A percentile compares a stretch with the other conserved stretches of the same genome.
Evolutionary conservation across 2,888 invertebrate species (phyloP).

Genomic region (Cenopis cana): DNA sequence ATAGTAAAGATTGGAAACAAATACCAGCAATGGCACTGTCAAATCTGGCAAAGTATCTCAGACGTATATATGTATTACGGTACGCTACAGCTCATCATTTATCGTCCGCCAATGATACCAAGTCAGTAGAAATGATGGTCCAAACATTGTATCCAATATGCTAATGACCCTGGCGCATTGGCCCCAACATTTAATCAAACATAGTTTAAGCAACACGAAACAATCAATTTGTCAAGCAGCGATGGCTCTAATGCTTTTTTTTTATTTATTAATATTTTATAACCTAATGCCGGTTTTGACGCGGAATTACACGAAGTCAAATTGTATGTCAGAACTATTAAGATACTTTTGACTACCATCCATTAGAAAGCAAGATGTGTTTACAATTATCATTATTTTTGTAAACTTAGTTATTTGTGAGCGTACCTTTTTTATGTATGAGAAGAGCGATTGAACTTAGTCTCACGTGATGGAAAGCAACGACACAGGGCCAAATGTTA

Average conservation of each 20-base stretch:
- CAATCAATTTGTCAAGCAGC: conserved; percentile 62
- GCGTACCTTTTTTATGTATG: too few species aligned
- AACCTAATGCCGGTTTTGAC: conserved; percentile 51
- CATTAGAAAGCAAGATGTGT: conserved; percentile 34
- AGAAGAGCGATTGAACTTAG: too few species aligned
- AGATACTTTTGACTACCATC: conserved; percentile 39
- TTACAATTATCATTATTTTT: conserved; percentile 33
- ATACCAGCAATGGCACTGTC: neutral
- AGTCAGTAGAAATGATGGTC: neutral
- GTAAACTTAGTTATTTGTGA: conserved; percentile 5
- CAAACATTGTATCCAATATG: conserved; percentile 27
- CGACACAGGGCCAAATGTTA: too few species aligned
- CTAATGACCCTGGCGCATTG: conserved; percentile 32
- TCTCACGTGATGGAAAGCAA: too few species aligned
- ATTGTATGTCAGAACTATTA: conserved; percentile 54
- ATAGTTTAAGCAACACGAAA: conserved; percentile 48
- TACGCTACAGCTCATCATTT: too few species aligned
- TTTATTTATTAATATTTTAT: conserved; percentile 52
- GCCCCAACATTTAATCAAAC: conserved; percentile 44
- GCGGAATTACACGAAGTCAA: conserved; percentile 50
- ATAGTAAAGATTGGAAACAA: neutral
- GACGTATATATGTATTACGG: too few species aligned
- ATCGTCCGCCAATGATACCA: too few species aligned
- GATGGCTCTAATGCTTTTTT: conserved; percentile 52
- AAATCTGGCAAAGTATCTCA: too few species aligned